Base-by-base conservation (phyloP, 2,113 vertebrate genomes). In the Periophthalmus modestus region DNA sequence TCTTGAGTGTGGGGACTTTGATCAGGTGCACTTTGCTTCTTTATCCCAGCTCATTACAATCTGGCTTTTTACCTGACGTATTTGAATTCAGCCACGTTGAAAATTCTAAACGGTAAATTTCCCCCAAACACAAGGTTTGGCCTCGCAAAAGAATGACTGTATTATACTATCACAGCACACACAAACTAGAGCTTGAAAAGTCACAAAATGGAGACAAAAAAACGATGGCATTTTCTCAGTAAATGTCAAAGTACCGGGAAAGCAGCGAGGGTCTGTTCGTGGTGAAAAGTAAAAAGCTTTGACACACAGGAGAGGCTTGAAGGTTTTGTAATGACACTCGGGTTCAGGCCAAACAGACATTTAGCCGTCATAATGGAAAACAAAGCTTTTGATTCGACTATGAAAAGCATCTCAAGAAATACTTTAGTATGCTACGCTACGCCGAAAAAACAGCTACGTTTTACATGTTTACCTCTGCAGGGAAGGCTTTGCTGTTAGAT, bases 81-180 rank as follows among this genome's bases (percentile, higher is more conserved):
- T 48, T 73, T 73, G 18, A 33, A 28, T 76, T 71, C 52, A 61
- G 11, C 24, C 13, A 24, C 23, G 59, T 67, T 9, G 68, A 4
- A 50, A 74, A 70, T 34, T 39, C n/a, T 67, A n/a, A 36, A 79
- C 12, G 47, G 36, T 13, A 43, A 68, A 63, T 43, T 66, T 68
- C 43, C 1, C 23, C 24, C 33, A 23, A 63, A 71, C 52, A 13
- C 66, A n/a, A 65, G 71, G 52, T 48, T 71, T 28, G 19, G 24
- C 50, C 66, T 12, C 68, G 66, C 57, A 69, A 74, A 70, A n/a
- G 58, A 68, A 68, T 65, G 14, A 16, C 68, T 24, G 73, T 72
- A 79, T 77, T 16, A 69, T 47, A 59, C 19, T 54, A 19, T 54
- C 52, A 54, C 52, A n/a, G 47, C 19, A 54, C 28, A 77, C 14